Evolutionary conservation across 1,140 invertebrate genomes (phyloP), one percentile per base, ranked within the genome.

Genomic region (Callitettix versicolor): DNA sequence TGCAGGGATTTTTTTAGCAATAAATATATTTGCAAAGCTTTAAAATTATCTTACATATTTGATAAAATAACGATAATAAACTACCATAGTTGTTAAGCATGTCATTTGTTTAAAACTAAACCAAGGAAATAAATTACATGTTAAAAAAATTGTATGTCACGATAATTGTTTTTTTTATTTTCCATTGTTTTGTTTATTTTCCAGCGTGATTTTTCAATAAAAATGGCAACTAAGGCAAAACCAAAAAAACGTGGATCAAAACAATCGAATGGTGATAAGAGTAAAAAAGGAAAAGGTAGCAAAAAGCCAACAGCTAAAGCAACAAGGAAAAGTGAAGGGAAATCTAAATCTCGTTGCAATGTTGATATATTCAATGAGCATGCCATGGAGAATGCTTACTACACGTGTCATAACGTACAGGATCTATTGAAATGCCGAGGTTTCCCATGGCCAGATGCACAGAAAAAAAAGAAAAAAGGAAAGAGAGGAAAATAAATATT

Each of bases 371-470:
- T 91, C 53, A 89, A 84, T 51, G 85, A 88, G 60, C 80, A 83
- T n/a, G 86, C 86, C 0, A 88, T 91, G 83, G 82, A 88, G 59
- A 91, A 91, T 64, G 87, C 88, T 3, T 91, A 91, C 66, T 86
- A 86, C 63, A 86, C 84, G 1, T 91, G 88, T 63, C 88, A 92
- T 61, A 91, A 90, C 69, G 82, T 91, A 0, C 88, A 89, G 70
- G 88, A 91, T 67, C 68, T 87, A 2, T 61, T 84, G 2, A 80
- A 81, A 59, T 81, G 78, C 12, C 76, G 88, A 54, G 88, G 88
- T 1, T 91, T 91, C 67, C 81, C 84, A 18, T 90, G 87, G 78
- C 83, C 86, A 15, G 86, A 88, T 56, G 80, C 79, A 1, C 82
- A 84, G 60, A 89, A 88, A 67, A 85, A 85, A 68, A 87, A 86